These are phyloP conservation scores for Moxostoma hubbsi DNA, from an alignment of 2,797 vertebrate species.

Conservation along the genomic window DNA sequence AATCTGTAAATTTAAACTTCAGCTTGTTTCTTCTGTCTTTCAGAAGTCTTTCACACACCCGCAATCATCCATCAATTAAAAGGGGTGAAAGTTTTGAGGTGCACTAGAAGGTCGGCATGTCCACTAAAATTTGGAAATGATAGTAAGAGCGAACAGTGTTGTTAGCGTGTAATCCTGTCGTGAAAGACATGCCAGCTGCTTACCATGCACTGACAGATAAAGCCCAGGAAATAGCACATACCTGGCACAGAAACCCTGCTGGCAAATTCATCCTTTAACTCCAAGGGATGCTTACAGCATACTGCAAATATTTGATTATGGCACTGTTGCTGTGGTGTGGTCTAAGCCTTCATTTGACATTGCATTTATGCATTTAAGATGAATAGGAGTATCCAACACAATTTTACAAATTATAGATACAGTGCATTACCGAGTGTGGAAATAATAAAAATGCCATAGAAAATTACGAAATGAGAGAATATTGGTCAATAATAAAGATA, in stretches of 20 bases:
- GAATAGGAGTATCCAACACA: not conserved
- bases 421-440: not conserved
- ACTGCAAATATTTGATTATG: conserved; percentile 62
- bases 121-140: conserved; percentile 20
- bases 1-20: conserved; percentile 3
- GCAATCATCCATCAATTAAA: conserved; percentile 37
- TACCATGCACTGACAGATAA: conserved; percentile 66
- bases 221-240: conserved; percentile 56
- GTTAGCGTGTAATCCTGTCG: conserved; percentile 65
- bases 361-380: not conserved
- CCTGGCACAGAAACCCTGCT: conserved; percentile 47
- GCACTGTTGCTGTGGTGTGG: conserved; percentile 50
- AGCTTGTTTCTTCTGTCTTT: conserved; percentile 24
- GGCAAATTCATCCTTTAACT: conserved; percentile 50
- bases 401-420: not conserved
- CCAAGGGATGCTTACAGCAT: conserved; percentile 55
- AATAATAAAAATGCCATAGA: too few species aligned
- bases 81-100: conserved; percentile 30
- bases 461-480: too few species aligned
- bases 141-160: not conserved
- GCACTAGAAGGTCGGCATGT: conserved; percentile 16
- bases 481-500: too few species aligned
- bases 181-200: conserved; percentile 71
- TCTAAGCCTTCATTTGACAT: conserved; percentile 9
- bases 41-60: conserved; percentile 12